phyloP scores from a whole-genome alignment of 1,140 invertebrate species.

The Hypothenemus hampei region DNA sequence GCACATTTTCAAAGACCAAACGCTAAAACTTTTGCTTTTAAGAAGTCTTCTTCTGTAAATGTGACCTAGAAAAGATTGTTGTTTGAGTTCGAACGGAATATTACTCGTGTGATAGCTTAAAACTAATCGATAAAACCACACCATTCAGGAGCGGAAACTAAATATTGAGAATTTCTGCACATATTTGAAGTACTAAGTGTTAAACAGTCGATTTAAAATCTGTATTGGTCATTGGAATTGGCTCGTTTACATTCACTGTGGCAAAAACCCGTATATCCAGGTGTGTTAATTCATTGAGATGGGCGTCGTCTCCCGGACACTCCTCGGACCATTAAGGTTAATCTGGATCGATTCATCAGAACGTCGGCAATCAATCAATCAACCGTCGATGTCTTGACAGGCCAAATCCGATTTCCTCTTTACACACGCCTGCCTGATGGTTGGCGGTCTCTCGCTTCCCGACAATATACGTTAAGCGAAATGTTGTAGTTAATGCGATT shows the following conservation, averaged over 20 bases:
- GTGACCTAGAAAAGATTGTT: too few species aligned
- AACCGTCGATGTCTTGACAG: slow-evolving; percentile 30
- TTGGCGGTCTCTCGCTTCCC: slow-evolving; percentile 15
- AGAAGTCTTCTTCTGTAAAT: neutral
- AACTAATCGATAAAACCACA: too few species aligned
- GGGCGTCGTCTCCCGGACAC: slow-evolving; percentile 17
- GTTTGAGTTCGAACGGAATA: too few species aligned
- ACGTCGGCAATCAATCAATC: slow-evolving; percentile 29
- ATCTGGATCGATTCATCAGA: slow-evolving; percentile 28
- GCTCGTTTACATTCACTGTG: too few species aligned
- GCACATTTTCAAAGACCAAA: slow-evolving; percentile 6
- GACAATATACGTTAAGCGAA: slow-evolving; percentile 14
- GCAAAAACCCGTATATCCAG: too few species aligned
- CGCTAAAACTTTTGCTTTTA: slow-evolving; percentile 5
- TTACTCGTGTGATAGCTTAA: too few species aligned
- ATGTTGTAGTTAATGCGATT: slow-evolving; percentile 14
- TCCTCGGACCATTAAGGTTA: slow-evolving; percentile 31
- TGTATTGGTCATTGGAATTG: too few species aligned
- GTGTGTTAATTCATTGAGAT: too few species aligned
- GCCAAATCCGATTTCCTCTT: slow-evolving; percentile 27
- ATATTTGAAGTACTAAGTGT: too few species aligned
- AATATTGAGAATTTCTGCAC: too few species aligned
- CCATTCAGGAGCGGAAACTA: too few species aligned
- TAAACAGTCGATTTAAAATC: too few species aligned
- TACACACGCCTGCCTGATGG: slow-evolving; percentile 6